Percentiles rank a stretch among this genome's conserved stretches.
phyloP scores from a whole-genome alignment of 92 coral and sea anemone genomes.

The Zoanthus gigantus region DNA sequence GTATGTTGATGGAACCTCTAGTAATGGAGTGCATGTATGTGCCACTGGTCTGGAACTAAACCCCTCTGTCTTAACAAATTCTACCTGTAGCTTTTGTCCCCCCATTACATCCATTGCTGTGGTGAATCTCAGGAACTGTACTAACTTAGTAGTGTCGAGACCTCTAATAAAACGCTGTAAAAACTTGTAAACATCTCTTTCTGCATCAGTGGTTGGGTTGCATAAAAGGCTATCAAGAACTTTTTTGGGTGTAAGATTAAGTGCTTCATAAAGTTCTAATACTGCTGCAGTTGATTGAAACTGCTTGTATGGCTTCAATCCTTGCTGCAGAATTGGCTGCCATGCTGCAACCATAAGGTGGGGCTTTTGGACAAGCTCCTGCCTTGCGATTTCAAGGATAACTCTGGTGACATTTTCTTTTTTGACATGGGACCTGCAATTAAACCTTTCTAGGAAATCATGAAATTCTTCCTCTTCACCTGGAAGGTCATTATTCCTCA shows the following conservation, averaged over 20 bases:
- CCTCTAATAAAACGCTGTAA: conserved; percentile 26
- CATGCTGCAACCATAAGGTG: conserved; percentile 53
- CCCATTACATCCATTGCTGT: conserved; percentile 34
- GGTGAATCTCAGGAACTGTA: not conserved
- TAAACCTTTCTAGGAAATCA: conserved; percentile 30
- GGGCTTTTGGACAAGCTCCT: conserved; percentile 56
- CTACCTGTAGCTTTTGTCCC: not conserved
- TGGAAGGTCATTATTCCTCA: conserved; percentile 21
- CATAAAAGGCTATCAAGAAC: conserved; percentile 15
- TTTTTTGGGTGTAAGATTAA: conserved; percentile 46
- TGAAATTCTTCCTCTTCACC: conserved; percentile 5
- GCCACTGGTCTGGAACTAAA: conserved; percentile 36
- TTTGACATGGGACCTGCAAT: conserved; percentile 6
- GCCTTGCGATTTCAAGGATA: conserved; percentile 31
- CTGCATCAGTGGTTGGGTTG: conserved; percentile 25
- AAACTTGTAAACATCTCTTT: conserved; percentile 15
- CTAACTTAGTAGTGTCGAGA: not conserved
- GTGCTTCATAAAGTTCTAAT: conserved; percentile 10
- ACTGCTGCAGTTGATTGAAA: conserved; percentile 31
- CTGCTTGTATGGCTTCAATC: conserved; percentile 24
- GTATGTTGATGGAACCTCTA: conserved; percentile 2
- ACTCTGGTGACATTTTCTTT: conserved; percentile 23
- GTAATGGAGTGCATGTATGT: conserved; percentile 20
- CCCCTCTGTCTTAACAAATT: not conserved
- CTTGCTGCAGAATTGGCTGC: conserved; percentile 27